Conservation (phyloP, 2,113 vertebrate species). For the Caranx melampygus region DNA sequence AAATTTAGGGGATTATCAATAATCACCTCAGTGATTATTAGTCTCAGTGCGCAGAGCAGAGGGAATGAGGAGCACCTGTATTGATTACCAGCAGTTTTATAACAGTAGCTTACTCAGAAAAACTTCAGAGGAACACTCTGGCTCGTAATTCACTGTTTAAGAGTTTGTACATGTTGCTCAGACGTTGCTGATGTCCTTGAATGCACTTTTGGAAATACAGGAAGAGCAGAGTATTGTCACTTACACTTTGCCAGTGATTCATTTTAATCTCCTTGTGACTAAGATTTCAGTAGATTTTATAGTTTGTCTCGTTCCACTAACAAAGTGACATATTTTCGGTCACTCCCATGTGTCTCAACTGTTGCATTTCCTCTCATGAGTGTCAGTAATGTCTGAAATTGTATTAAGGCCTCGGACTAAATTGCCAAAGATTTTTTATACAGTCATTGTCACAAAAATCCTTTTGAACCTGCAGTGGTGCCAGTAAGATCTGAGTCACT, state of each 20-base stretch:
- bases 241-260: slow-evolving; percentile 17
- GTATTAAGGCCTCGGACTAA: not conserved
- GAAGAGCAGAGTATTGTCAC: not conserved
- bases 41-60: slow-evolving; percentile 48
- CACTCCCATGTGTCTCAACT: not conserved
- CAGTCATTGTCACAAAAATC: slow-evolving; percentile 2
- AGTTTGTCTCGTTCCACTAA: not conserved
- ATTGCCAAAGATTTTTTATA: not conserved
- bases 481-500: not conserved
- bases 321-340: slow-evolving; percentile 16
- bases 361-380: slow-evolving; percentile 4
- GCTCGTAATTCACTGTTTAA: not conserved
- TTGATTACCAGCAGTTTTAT: slow-evolving; percentile 53
- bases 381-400: slow-evolving; percentile 3
- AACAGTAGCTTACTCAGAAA: slow-evolving; percentile 17
- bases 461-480: not conserved
- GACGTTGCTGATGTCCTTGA: not conserved
- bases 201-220: slow-evolving; percentile 1
- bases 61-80: slow-evolving; percentile 43
- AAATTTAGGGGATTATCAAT: slow-evolving; percentile 90
- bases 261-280: slow-evolving; percentile 1
- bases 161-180: not conserved
- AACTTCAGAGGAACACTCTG: slow-evolving; percentile 28
- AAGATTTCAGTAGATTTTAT: slow-evolving; percentile 2
- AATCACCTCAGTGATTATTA: slow-evolving; percentile 91